phyloP scores from a whole-genome alignment of 1,140 invertebrate species.

The Ectropis grisescens region DNA sequence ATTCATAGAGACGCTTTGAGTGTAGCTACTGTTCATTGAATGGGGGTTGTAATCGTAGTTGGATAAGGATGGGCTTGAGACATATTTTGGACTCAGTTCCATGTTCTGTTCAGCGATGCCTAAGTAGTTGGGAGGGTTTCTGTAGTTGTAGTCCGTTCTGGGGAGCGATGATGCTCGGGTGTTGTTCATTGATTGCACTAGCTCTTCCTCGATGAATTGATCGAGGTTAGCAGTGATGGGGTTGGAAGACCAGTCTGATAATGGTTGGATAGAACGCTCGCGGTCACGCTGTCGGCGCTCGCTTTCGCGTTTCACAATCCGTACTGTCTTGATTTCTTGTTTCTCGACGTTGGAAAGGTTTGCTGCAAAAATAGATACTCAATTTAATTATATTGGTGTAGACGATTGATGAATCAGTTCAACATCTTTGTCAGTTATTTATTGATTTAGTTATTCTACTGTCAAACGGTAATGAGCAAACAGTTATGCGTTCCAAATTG shows the following conservation, averaged over 20 bases:
- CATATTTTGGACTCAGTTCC: conserved; percentile 55
- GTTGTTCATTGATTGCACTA: conserved; percentile 46
- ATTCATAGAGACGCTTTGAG: no score
- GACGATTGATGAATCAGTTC: no score
- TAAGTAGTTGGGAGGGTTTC: conserved; percentile 28
- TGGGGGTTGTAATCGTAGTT: conserved; percentile 58
- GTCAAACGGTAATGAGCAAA: no score
- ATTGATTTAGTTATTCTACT: no score
- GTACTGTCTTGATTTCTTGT: conserved; percentile 91
- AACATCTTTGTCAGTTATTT: no score
- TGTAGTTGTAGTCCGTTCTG: conserved; percentile 35
- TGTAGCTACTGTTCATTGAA: conserved; percentile 50
- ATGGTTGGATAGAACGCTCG: conserved; percentile 68
- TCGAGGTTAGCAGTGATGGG: conserved; percentile 62
- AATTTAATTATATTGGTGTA: conserved; percentile 1
- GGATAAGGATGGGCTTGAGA: conserved; percentile 57
- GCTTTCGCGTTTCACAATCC: conserved; percentile 93
- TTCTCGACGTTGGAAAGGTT: conserved; percentile 86
- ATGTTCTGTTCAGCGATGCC: conserved; percentile 37
- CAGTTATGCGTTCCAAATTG: no score
- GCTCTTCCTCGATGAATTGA: conserved; percentile 71
- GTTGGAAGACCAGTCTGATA: conserved; percentile 51
- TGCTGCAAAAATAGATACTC: conserved; percentile 72
- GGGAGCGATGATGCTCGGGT: conserved; percentile 50
- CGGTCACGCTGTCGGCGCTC: conserved; percentile 85